A percentile compares a stretch with the other conserved stretches of the same genome.
Conservation (phyloP, 2,113 vertebrate genomes). For the Nothocercus nigrocapillus region DNA sequence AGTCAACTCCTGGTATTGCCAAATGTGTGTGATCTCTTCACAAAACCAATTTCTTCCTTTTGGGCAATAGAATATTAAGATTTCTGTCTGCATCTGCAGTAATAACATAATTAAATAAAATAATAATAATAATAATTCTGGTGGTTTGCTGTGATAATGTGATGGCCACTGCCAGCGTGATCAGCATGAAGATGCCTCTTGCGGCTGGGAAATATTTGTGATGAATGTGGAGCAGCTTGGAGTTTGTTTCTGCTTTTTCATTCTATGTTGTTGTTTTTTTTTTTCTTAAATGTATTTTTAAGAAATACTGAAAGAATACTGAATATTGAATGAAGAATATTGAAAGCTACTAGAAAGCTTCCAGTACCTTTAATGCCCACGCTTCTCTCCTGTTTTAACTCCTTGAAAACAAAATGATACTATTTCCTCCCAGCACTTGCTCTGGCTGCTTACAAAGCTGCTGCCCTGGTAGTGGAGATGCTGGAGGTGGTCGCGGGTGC, state of each 20-base stretch:
- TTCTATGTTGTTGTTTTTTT: neutral
- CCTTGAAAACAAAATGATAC: neutral
- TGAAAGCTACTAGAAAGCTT: neutral
- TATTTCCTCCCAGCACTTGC: neutral
- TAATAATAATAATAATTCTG: neutral
- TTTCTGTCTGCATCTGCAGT: neutral
- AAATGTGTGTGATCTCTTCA: neutral
- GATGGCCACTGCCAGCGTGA: neutral
- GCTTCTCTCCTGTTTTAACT: neutral
- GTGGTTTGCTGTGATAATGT: neutral
- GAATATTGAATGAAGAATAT: no score
- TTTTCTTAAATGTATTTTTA: neutral
- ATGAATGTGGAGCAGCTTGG: neutral
- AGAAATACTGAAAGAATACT: neutral
- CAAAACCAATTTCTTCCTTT: neutral
- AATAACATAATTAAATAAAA: constrained; percentile 40
- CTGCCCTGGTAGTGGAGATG: no score
- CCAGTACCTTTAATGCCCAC: neutral
- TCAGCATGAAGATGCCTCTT: neutral
- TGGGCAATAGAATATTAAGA: neutral
- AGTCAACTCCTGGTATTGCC: neutral
- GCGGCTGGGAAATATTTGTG: neutral
- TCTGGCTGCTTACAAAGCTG: neutral
- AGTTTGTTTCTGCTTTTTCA: accelerated
- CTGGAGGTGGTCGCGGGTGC: neutral